phyloP scores from a whole-genome alignment of 2,888 invertebrate species.

The Megalurothrips usitatus region DNA sequence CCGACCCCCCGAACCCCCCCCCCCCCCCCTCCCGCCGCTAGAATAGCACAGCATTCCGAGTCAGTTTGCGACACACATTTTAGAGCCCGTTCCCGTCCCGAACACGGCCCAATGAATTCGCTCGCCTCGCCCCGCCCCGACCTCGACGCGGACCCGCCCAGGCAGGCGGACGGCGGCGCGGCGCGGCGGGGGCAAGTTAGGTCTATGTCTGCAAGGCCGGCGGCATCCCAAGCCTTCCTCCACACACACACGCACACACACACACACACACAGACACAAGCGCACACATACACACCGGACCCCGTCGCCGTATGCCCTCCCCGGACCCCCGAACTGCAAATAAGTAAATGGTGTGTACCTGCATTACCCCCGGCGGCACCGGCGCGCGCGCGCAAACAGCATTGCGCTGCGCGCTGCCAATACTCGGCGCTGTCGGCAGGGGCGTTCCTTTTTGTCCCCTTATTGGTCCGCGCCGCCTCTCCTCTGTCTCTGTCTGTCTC shows the following conservation, averaged over 20 bases:
- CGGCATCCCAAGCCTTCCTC: too few species aligned
- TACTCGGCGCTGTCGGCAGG: too few species aligned
- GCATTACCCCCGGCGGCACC: too few species aligned
- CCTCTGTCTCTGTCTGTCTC: background rate
- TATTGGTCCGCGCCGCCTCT: background rate
- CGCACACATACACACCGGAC: too few species aligned
- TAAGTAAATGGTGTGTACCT: too few species aligned
- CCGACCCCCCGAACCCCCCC: background rate
- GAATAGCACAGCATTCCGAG: conserved; percentile 9
- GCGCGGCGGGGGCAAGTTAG: background rate
- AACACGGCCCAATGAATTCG: conserved; percentile 17
- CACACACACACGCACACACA: too few species aligned
- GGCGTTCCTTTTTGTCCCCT: background rate
- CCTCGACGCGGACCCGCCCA: background rate
- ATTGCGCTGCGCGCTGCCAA: too few species aligned
- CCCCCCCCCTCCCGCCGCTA: background rate
- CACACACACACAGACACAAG: too few species aligned
- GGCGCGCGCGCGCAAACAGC: too few species aligned
- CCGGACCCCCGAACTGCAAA: too few species aligned
- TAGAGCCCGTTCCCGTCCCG: conserved; percentile 12
- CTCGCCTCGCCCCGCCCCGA: background rate
- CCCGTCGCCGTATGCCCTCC: too few species aligned
- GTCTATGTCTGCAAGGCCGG: background rate
- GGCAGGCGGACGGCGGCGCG: background rate
- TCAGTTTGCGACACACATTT: conserved; percentile 24